Conservation (phyloP, 2,888 invertebrate genomes). For the Dendrolimus houi region DNA sequence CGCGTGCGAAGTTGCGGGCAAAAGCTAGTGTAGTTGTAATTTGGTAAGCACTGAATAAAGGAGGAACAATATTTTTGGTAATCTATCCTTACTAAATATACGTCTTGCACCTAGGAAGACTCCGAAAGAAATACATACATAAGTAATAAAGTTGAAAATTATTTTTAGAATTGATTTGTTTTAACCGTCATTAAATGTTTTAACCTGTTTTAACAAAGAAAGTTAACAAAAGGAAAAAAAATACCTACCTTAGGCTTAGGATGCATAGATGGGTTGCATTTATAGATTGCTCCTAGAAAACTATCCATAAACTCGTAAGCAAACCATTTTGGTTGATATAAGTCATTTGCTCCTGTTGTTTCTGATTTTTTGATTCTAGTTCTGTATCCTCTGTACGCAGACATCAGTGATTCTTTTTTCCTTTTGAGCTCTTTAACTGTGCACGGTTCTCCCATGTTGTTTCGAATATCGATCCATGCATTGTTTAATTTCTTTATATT, state of each 20-base stretch:
- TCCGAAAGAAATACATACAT: background rate
- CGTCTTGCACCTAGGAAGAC: background rate
- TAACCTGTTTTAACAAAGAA: background rate
- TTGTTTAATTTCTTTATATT: conserved; percentile 4
- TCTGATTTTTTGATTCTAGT: conserved; percentile 7
- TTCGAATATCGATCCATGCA: conserved; percentile 11
- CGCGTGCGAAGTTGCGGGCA: no score
- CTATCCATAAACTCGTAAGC: conserved; percentile 3
- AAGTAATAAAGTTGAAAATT: background rate
- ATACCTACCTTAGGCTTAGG: background rate
- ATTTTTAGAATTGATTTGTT: background rate
- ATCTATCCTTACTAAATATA: background rate
- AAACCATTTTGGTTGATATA: conserved; percentile 7
- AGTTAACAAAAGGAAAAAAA: background rate
- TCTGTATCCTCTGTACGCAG: conserved; percentile 12
- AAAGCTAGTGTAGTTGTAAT: background rate
- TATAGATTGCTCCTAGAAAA: background rate
- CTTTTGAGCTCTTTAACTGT: conserved; percentile 13
- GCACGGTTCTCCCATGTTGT: conserved; percentile 9
- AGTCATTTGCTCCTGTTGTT: background rate
- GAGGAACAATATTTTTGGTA: background rate
- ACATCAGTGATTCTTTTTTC: conserved; percentile 15
- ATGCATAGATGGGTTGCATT: background rate
- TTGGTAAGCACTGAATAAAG: background rate
- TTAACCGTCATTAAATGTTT: background rate